A percentile compares a stretch with the other conserved stretches of the same genome.
Conservation (phyloP, 2,113 vertebrate species). For the Crotalus horridus region DNA sequence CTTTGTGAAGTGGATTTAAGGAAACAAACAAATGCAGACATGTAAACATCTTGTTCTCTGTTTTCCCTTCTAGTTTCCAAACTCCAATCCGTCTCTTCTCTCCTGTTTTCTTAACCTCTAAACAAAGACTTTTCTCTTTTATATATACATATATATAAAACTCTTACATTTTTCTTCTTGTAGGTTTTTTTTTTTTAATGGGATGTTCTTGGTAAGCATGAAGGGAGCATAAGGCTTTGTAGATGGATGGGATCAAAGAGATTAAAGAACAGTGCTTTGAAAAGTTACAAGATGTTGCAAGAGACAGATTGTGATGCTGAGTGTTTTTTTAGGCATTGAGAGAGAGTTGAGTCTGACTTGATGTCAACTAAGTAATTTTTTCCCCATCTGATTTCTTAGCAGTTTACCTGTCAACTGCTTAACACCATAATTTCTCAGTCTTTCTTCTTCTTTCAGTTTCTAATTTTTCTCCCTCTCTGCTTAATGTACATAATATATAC, state of each 20-base stretch:
- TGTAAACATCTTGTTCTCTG: neutral
- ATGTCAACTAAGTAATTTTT: neutral
- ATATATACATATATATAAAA: too few relatives aligned
- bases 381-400: neutral
- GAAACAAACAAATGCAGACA: neutral
- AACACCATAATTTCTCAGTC: neutral
- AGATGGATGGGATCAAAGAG: neutral
- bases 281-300: neutral
- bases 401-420: neutral
- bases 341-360: neutral
- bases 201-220: neutral
- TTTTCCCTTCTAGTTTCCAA: neutral
- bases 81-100: neutral
- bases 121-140: neutral
- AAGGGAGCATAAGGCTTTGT: neutral
- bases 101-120: neutral
- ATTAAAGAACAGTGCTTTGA: neutral
- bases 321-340: neutral
- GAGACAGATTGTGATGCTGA: neutral
- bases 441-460: neutral
- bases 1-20: neutral
- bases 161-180: neutral
- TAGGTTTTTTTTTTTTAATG: neutral
- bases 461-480: neutral
- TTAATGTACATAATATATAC: neutral